phyloP scores from a whole-genome alignment of 2,888 invertebrate genomes.

The Liopterus haemorrhoidalis region DNA sequence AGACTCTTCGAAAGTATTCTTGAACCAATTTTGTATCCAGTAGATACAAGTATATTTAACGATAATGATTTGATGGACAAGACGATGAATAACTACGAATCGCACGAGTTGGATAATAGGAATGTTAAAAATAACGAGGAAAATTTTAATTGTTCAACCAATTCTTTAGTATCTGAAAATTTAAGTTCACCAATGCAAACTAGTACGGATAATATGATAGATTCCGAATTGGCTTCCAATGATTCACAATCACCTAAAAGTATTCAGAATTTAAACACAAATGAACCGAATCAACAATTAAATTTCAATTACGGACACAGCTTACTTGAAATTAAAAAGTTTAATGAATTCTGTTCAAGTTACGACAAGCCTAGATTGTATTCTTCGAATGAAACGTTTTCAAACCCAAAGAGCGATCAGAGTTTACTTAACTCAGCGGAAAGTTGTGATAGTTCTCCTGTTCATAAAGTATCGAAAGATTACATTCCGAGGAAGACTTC shows the following conservation, averaged over 20 bases:
- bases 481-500: conserved; percentile 46
- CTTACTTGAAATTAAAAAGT: conserved; percentile 32
- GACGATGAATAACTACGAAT: conserved; percentile 17
- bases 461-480: conserved; percentile 48
- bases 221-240: conserved; percentile 45
- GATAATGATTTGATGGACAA: conserved; percentile 14
- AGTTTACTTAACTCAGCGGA: conserved; percentile 44
- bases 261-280: conserved; percentile 25
- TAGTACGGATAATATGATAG: conserved; percentile 46
- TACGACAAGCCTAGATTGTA: conserved; percentile 33
- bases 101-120: conserved; percentile 14
- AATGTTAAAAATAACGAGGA: conserved; percentile 33
- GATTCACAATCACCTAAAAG: conserved; percentile 45
- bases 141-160: conserved; percentile 45
- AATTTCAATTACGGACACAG: conserved; percentile 24
- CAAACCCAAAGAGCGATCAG: conserved; percentile 45
- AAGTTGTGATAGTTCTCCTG: conserved; percentile 51
- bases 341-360: conserved; percentile 33
- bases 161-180: conserved; percentile 46
- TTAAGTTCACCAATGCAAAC: conserved; percentile 49
- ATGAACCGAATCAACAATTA: conserved; percentile 15
- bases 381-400: conserved; percentile 42
- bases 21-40: conserved; percentile 21
- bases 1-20: conserved; percentile 23
- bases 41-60: conserved; percentile 18